Percentiles rank a stretch among this genome's conserved stretches.
Conservation (phyloP, 2,797 vertebrate genomes). For the Aphelocoma californica region DNA sequence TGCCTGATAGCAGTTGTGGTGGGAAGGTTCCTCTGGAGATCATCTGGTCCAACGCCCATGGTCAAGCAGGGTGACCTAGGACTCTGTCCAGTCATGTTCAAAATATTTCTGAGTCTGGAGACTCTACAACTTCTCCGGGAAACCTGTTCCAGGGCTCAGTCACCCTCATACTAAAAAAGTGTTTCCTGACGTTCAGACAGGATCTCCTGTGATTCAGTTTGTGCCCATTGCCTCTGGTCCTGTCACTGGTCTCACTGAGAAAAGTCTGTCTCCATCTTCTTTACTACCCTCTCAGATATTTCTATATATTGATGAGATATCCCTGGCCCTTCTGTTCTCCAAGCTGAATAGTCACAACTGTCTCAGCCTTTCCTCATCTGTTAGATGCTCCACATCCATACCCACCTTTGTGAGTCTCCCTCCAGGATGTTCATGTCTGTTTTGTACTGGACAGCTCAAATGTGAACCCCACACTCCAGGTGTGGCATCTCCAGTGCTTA, state of each 20-base stretch:
- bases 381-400: not conserved
- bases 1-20: not conserved
- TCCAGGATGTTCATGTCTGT: not conserved
- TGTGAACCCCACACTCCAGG: not conserved
- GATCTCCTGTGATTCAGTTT: not conserved
- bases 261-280: not conserved
- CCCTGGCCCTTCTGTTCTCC: not conserved
- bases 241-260: not conserved
- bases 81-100: not conserved
- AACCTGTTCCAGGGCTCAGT: not conserved
- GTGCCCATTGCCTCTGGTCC: not conserved
- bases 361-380: not conserved
- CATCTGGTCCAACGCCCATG: accelerated
- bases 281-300: not conserved
- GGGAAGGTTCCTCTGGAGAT: not conserved
- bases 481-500: not conserved
- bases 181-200: not conserved
- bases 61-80: not conserved
- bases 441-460: not conserved
- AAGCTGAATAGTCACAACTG: not conserved
- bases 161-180: not conserved
- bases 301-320: not conserved
- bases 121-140: not conserved
- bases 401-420: not conserved
- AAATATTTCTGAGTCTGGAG: not conserved